A percentile compares a stretch with the other conserved stretches of the same genome.
Conservation (phyloP, 2,113 vertebrate genomes). For the Mus pahari region DNA sequence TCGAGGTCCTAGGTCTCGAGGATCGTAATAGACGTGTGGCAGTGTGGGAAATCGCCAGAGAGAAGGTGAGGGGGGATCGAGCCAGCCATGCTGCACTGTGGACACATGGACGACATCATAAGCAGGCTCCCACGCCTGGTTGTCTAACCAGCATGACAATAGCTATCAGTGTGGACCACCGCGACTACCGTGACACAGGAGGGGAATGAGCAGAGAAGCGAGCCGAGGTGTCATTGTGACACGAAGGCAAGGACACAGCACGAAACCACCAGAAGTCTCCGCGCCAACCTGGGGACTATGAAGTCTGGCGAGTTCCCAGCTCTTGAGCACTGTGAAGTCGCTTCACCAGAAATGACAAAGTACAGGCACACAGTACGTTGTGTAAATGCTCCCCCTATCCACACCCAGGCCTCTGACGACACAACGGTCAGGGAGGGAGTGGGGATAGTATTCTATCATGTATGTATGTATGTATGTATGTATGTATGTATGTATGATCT, state of each 20-base stretch:
- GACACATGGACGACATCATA: accelerated
- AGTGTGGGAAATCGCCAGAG: not conserved
- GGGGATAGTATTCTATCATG: not conserved
- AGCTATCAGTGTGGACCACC: accelerated
- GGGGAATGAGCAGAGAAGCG: not conserved
- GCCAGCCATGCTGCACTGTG: accelerated
- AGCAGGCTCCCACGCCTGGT: no score
- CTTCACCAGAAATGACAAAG: accelerated
- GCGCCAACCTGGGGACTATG: not conserved
- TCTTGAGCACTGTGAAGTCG: not conserved
- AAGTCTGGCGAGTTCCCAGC: no score
- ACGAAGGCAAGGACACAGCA: not conserved
- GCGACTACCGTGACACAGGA: accelerated
- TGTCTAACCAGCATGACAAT: accelerated
- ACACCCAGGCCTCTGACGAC: not conserved
- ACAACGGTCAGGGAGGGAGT: not conserved
- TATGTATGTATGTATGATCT: no score
- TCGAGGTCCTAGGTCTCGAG: not conserved
- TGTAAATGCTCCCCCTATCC: not conserved
- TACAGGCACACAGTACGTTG: accelerated
- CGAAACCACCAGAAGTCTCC: not conserved
- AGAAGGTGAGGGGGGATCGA: accelerated
- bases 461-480: no score
- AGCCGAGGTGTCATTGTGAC: not conserved
- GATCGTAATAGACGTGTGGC: accelerated